Evolutionary conservation across 2,797 vertebrate genomes (phyloP).

Genomic region (Bufotes viridis): DNA sequence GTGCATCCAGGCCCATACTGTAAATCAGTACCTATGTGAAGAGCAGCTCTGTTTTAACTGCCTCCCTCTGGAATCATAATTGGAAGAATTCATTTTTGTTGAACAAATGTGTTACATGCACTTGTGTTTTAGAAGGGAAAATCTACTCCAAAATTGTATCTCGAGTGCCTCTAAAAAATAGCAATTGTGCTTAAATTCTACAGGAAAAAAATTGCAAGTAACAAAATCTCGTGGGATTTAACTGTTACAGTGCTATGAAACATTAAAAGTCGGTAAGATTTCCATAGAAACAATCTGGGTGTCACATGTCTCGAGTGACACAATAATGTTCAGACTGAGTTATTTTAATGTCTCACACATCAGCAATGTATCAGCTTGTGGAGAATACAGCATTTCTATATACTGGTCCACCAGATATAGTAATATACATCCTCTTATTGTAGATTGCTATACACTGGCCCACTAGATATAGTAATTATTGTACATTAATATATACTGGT

Average conservation of each 20-base stretch:
- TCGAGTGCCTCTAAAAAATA: neutral
- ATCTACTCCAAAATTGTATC: neutral
- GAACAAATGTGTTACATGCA: neutral
- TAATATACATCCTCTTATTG: neutral
- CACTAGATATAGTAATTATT: neutral
- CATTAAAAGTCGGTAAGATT: neutral
- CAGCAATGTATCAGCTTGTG: neutral
- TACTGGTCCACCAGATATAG: neutral
- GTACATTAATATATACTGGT: too few species aligned
- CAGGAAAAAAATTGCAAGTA: neutral
- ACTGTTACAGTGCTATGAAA: neutral
- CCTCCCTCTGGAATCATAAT: neutral
- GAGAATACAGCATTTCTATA: neutral
- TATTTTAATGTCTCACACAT: neutral
- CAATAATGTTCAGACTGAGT: neutral
- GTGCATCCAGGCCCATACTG: too few species aligned
- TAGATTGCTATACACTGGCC: neutral
- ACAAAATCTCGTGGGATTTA: constrained; percentile 3
- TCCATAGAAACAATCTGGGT: constrained; percentile 30
- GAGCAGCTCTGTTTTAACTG: neutral
- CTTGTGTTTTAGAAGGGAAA: neutral
- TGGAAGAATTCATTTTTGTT: neutral
- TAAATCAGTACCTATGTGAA: too few species aligned
- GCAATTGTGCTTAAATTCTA: neutral
- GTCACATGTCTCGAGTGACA: constrained; percentile 34